Percentiles rank a stretch among this genome's conserved stretches.
phyloP scores from a whole-genome alignment of 1,140 invertebrate genomes.

The Danaus plexippus region DNA sequence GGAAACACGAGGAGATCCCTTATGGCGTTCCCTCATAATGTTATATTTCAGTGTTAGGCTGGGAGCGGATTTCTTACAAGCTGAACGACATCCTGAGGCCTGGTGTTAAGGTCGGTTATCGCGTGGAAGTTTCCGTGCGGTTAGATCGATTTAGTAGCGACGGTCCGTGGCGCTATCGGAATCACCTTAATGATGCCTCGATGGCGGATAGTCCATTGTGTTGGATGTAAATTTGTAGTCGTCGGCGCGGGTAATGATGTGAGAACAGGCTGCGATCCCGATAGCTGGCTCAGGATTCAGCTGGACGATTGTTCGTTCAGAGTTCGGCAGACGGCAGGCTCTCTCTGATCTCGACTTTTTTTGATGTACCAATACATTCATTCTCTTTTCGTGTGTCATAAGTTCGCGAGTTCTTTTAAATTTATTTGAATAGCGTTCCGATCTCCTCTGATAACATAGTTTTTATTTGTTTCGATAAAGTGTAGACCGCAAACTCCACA shows the following conservation, averaged over 20 bases:
- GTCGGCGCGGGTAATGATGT: conserved; percentile 72
- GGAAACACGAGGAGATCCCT: conserved; percentile 34
- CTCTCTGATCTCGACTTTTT: conserved; percentile 28
- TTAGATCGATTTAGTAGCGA: conserved; percentile 33
- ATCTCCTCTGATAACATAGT: too few species aligned
- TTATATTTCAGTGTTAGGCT: conserved; percentile 20
- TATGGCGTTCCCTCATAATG: conserved; percentile 59
- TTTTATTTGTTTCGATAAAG: too few species aligned
- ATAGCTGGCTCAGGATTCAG: conserved; percentile 58
- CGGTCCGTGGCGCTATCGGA: conserved; percentile 62
- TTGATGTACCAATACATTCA: conserved; percentile 7
- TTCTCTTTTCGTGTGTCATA: too few species aligned
- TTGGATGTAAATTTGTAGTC: conserved; percentile 72
- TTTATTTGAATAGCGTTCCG: too few species aligned
- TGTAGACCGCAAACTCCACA: too few species aligned
- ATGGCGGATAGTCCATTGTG: conserved; percentile 70
- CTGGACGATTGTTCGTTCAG: conserved; percentile 27
- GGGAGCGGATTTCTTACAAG: conserved; percentile 24
- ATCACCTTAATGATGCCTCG: conserved; percentile 72
- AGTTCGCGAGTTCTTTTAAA: too few species aligned
- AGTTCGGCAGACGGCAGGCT: conserved; percentile 15
- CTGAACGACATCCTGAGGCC: conserved; percentile 22
- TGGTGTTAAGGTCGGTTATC: conserved; percentile 27
- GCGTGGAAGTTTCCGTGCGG: conserved; percentile 11
- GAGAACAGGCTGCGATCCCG: conserved; percentile 70